Evolutionary conservation across 2,797 vertebrate genomes (phyloP).

Genomic region (Pachyuromys duprasi): DNA sequence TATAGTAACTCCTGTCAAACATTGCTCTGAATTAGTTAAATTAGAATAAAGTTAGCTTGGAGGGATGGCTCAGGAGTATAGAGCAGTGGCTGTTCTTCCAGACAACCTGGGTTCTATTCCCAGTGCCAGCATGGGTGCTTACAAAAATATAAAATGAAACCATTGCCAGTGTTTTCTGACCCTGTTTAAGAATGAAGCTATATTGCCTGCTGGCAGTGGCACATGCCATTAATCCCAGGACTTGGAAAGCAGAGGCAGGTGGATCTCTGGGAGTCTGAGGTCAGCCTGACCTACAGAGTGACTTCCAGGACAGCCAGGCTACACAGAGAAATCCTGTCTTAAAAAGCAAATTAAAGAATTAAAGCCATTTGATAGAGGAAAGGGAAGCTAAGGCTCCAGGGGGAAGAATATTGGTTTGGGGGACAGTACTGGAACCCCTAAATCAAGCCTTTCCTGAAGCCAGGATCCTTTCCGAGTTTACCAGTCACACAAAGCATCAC

Average conservation of each 20-base stretch:
- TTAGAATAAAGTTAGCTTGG: not conserved
- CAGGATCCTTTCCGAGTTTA: not conserved
- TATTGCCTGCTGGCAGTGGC: not conserved
- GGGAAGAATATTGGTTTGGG: not conserved
- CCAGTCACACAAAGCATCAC: not conserved
- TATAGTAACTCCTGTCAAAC: not conserved
- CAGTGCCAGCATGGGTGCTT: too few species aligned
- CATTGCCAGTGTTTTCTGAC: not conserved
- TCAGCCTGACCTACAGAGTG: not conserved
- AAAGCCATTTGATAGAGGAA: not conserved
- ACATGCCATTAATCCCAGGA: not conserved
- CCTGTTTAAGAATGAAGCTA: not conserved
- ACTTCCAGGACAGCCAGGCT: not conserved
- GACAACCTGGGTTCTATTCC: too few species aligned
- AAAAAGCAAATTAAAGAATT: not conserved
- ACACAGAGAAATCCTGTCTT: not conserved
- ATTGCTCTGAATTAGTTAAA: conserved; percentile 9
- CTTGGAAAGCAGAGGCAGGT: not conserved
- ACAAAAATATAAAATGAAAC: not conserved
- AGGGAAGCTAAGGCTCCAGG: not conserved
- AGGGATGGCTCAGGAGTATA: too few species aligned
- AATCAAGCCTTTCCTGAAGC: conserved; percentile 16
- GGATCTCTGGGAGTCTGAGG: fast-evolving
- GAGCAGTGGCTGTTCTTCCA: too few species aligned
- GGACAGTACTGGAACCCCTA: not conserved